Evolutionary conservation across 2,888 invertebrate genomes (phyloP).

Genomic region (Nowickia ferox): DNA sequence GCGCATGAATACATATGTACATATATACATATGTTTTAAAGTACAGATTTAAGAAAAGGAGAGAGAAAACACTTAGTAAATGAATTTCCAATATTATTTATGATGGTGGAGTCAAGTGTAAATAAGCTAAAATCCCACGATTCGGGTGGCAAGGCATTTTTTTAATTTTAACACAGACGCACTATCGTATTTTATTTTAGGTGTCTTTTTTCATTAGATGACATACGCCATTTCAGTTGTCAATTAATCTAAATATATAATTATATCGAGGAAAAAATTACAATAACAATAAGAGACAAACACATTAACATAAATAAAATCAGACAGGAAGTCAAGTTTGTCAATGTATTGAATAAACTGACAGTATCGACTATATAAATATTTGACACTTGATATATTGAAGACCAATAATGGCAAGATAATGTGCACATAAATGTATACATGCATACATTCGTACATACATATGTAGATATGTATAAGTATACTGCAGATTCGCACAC

Average conservation of each 20-base stretch:
- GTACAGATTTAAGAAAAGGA: slow-evolving; percentile 33
- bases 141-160: slow-evolving; percentile 64
- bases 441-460: background rate
- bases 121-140: slow-evolving; percentile 71
- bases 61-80: slow-evolving; percentile 48
- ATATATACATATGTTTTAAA: slow-evolving; percentile 25
- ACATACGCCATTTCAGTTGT: slow-evolving; percentile 70
- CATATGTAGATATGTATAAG: background rate
- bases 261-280: background rate
- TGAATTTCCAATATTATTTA: slow-evolving; percentile 65
- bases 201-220: slow-evolving; percentile 68
- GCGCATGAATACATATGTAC: background rate
- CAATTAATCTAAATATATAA: slow-evolving; percentile 57
- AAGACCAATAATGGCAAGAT: slow-evolving; percentile 70
- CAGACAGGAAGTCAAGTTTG: slow-evolving; percentile 70
- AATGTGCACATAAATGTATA: slow-evolving; percentile 27
- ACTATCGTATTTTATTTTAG: slow-evolving; percentile 31
- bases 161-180: slow-evolving; percentile 4
- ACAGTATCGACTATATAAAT: slow-evolving; percentile 60
- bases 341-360: slow-evolving; percentile 62
- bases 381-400: slow-evolving; percentile 71
- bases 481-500: background rate
- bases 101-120: slow-evolving; percentile 69
- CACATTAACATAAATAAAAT: slow-evolving; percentile 51
- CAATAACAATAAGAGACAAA: slow-evolving; percentile 38